phyloP scores from a whole-genome alignment of 2,888 invertebrate species.

The Onchidella celtica region DNA sequence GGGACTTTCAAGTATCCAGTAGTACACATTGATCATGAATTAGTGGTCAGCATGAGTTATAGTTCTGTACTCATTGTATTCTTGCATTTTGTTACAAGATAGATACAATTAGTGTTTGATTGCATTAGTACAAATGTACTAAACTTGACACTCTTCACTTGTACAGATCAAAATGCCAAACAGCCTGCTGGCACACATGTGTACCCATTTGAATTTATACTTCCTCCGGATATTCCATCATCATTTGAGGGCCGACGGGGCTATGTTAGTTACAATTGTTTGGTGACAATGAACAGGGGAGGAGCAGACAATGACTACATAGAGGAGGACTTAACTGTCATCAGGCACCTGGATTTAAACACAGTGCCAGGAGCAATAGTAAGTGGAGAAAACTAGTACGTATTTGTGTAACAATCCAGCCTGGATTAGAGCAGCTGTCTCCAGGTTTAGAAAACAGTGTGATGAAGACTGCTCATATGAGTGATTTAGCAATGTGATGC shows the following conservation, averaged over 20 bases:
- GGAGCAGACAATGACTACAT: constrained; percentile 51
- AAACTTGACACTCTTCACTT: no score
- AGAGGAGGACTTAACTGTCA: constrained; percentile 53
- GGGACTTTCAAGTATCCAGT: no score
- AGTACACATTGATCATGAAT: no score
- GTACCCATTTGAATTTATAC: constrained; percentile 52
- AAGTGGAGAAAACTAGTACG: neutral
- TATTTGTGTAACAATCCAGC: neutral
- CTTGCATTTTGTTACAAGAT: no score
- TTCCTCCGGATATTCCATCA: constrained; percentile 53
- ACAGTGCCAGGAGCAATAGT: constrained; percentile 48
- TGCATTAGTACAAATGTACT: no score
- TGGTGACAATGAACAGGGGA: constrained; percentile 51
- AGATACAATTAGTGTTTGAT: no score
- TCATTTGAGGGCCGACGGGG: constrained; percentile 54
- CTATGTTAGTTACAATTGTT: constrained; percentile 51
- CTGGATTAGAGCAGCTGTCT: no score
- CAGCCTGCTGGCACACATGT: constrained; percentile 52
- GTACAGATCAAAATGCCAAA: constrained; percentile 45
- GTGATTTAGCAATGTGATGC: no score
- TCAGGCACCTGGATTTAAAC: constrained; percentile 51
- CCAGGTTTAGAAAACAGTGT: no score
- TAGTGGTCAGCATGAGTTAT: no score
- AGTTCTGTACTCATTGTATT: no score
- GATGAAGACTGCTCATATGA: no score